phyloP scores from a whole-genome alignment of 1,140 invertebrate genomes.

The Atta colombica region DNA sequence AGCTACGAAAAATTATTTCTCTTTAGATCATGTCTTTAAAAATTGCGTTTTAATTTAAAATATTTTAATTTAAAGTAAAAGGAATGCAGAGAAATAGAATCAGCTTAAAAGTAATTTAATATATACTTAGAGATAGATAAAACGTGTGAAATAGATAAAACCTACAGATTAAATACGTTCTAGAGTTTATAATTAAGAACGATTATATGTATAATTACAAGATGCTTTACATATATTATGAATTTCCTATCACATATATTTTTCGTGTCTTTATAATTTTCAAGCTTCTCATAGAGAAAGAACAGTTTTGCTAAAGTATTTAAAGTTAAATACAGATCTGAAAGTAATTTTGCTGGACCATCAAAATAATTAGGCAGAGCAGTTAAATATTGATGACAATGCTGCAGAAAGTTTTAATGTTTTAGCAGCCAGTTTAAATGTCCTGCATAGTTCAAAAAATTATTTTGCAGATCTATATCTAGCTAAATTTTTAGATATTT shows the following conservation, averaged over 20 bases:
- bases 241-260: neutral
- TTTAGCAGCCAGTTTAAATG: no score
- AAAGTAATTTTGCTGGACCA: no score
- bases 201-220: neutral
- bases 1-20: neutral
- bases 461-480: no score
- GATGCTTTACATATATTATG: neutral
- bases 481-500: no score
- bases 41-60: neutral
- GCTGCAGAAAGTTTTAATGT: no score
- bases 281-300: neutral
- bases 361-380: no score
- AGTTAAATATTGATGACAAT: no score
- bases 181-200: neutral
- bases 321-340: no score
- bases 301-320: no score
- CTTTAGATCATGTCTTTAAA: neutral
- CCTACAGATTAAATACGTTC: neutral
- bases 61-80: neutral
- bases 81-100: neutral
- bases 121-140: neutral
- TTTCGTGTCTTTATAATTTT: neutral
- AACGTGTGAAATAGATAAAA: neutral
- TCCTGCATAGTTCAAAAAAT: no score
- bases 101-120: neutral